Evolutionary conservation across 2,797 vertebrate genomes (phyloP).

Genomic region (Micropoecilia bifurca): DNA sequence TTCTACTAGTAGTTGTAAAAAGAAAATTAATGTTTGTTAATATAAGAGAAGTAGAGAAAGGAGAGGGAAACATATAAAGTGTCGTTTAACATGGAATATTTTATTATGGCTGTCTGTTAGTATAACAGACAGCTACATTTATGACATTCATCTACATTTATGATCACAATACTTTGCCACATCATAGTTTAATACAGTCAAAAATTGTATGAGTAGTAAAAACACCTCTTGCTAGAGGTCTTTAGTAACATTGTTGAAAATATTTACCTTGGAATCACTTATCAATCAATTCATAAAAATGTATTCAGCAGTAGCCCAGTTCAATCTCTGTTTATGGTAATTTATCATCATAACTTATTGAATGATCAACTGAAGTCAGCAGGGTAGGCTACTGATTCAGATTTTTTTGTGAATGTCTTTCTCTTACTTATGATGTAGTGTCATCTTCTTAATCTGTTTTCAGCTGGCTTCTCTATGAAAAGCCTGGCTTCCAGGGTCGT

Average conservation of each 20-base stretch:
- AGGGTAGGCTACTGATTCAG: background rate
- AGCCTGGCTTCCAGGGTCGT: constrained; percentile 92
- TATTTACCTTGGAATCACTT: background rate
- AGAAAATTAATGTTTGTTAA: background rate
- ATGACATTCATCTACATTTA: too few relatives aligned
- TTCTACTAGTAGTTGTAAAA: background rate
- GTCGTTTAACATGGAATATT: background rate
- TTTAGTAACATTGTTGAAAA: background rate
- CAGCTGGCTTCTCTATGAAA: constrained; percentile 97
- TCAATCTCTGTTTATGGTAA: too few relatives aligned
- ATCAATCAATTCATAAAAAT: background rate
- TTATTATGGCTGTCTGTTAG: background rate
- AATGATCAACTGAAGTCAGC: background rate
- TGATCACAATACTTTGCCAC: background rate
- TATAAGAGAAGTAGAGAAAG: background rate
- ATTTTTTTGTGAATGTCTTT: background rate
- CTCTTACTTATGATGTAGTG: background rate
- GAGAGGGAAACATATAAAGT: background rate
- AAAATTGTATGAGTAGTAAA: background rate
- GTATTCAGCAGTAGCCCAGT: background rate
- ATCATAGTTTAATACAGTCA: background rate
- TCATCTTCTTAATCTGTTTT: constrained; percentile 30
- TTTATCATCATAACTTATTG: background rate
- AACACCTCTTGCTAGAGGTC: background rate
- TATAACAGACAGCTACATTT: too few relatives aligned